Conservation (phyloP, 2,113 vertebrate genomes). For the Peromyscus maniculatus region DNA sequence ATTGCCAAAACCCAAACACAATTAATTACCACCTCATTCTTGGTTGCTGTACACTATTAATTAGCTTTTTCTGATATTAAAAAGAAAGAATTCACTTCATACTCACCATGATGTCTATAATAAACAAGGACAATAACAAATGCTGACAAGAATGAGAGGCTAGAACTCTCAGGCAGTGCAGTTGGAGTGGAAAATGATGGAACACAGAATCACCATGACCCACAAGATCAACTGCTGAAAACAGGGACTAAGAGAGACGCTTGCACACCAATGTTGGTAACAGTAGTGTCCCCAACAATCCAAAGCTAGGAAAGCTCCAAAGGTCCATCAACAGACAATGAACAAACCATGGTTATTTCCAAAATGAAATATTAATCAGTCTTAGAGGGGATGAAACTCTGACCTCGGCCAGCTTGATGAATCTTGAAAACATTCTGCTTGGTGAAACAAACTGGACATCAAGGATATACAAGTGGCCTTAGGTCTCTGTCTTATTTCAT, state of each 20-base stretch:
- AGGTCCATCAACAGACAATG: not conserved
- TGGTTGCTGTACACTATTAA: not conserved
- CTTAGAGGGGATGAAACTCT: not conserved
- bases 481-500: too few species aligned
- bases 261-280: too few species aligned
- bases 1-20: not conserved
- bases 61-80: not conserved
- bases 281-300: not conserved
- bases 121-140: not conserved
- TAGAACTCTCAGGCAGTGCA: not conserved
- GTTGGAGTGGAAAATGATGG: not conserved
- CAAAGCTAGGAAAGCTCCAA: not conserved
- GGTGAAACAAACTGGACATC: not conserved
- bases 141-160: not conserved
- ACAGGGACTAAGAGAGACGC: not conserved
- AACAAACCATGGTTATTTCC: not conserved
- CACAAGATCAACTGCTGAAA: not conserved
- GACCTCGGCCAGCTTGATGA: not conserved
- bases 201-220: not conserved
- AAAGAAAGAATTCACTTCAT: not conserved
- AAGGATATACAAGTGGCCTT: not conserved
- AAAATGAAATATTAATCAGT: not conserved
- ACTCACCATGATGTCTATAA: not conserved
- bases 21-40: not conserved
- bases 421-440: not conserved